A percentile compares a stretch with the other conserved stretches of the same genome.
Conservation (phyloP, 2,113 vertebrate genomes). For the Boleophthalmus pectinirostris region DNA sequence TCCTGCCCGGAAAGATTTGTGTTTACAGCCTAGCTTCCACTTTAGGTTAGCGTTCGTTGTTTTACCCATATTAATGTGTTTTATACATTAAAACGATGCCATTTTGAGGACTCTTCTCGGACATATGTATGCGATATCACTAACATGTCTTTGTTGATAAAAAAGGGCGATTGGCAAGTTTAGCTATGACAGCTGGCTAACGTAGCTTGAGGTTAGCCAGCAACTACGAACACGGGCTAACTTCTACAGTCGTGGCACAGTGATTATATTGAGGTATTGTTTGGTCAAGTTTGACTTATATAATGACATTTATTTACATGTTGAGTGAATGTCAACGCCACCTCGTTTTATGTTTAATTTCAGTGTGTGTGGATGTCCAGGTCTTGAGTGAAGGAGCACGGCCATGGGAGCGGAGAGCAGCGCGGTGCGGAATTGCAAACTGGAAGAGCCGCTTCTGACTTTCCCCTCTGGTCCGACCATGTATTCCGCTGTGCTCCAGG, state of each 20-base stretch:
- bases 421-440: constrained; percentile 79
- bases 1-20: constrained; percentile 68
- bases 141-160: constrained; percentile 14
- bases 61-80: neutral
- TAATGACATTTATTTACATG: neutral
- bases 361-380: constrained; percentile 6
- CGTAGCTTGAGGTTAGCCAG: constrained; percentile 52
- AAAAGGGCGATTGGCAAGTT: constrained; percentile 8
- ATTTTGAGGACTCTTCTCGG: neutral
- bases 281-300: neutral
- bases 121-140: neutral
- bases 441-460: constrained; percentile 79
- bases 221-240: constrained; percentile 36
- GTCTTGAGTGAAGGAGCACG: neutral
- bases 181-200: constrained; percentile 61
- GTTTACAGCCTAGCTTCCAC: constrained; percentile 64
- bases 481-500: constrained; percentile 84
- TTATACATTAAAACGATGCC: neutral
- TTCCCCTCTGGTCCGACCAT: constrained; percentile 84
- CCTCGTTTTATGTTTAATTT: neutral
- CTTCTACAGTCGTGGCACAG: neutral
- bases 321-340: neutral
- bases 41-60: constrained; percentile 42
- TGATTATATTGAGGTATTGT: constrained; percentile 28
- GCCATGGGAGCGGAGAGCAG: constrained; percentile 95